phyloP scores from a whole-genome alignment of 2,113 vertebrate genomes.

The Sigmodon hispidus region DNA sequence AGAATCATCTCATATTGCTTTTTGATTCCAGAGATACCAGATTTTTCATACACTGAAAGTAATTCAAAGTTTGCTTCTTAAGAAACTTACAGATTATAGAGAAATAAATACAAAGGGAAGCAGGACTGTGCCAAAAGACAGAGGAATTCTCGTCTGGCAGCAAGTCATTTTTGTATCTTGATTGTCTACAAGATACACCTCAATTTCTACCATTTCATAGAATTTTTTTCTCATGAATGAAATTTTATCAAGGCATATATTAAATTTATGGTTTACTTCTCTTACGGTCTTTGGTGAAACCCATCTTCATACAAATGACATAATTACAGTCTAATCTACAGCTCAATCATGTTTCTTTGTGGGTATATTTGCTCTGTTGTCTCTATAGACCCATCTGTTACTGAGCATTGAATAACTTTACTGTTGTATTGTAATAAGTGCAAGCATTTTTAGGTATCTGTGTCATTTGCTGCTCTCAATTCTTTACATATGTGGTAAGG shows the following conservation, averaged over 20 bases:
- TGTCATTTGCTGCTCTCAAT: not conserved
- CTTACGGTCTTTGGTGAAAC: not conserved
- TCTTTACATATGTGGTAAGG: not conserved
- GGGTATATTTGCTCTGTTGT: not conserved
- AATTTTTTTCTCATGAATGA: constrained; percentile 1
- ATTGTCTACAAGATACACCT: not conserved
- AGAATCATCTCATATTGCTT: constrained; percentile 73
- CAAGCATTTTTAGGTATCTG: not conserved
- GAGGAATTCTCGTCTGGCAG: not conserved
- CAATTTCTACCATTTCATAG: not conserved
- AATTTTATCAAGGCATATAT: not conserved
- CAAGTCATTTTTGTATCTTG: not conserved
- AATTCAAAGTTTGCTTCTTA: constrained; percentile 74
- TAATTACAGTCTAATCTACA: not conserved
- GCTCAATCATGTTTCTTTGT: not conserved
- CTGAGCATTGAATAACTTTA: not conserved
- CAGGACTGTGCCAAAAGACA: not conserved
- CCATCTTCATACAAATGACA: not conserved
- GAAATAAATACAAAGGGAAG: constrained; percentile 24
- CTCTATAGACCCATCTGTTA: not conserved
- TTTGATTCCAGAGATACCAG: constrained; percentile 68
- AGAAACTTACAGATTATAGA: constrained; percentile 56
- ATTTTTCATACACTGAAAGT: constrained; percentile 65
- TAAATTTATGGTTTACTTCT: not conserved
- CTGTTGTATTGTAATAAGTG: not conserved